These are phyloP conservation scores for Neomonachus schauinslandi DNA, from an alignment of 2,113 vertebrate species.

Conservation along the genomic window DNA sequence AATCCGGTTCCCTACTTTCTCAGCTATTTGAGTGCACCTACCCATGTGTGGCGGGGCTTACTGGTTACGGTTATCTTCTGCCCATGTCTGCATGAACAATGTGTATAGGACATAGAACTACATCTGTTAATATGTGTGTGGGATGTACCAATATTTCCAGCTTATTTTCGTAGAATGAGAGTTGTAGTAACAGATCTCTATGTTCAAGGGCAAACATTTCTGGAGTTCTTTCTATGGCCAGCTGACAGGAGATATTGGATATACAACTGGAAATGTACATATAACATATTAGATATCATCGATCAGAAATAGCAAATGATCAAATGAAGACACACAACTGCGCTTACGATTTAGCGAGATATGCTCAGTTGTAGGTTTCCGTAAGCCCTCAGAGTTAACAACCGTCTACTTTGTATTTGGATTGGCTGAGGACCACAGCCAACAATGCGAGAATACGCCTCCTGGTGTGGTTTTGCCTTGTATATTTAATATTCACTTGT, in stretches of 20 bases:
- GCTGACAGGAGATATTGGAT: too few relatives aligned
- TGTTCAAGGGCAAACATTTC: neutral
- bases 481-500: neutral
- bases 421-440: neutral
- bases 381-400: neutral
- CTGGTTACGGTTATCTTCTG: neutral
- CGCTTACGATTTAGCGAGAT: neutral
- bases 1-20: neutral
- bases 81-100: neutral
- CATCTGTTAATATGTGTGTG: fast-evolving
- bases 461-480: neutral
- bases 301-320: neutral
- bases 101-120: too few relatives aligned
- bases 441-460: neutral
- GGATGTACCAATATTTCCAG: neutral
- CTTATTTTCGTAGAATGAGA: neutral
- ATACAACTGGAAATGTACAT: too few relatives aligned
- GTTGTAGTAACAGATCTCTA: neutral
- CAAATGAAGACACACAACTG: neutral
- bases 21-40: neutral
- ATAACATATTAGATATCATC: neutral
- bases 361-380: neutral
- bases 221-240: neutral
- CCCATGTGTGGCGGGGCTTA: fast-evolving
- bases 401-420: neutral